Evolutionary conservation across 2,797 vertebrate genomes (phyloP).

Genomic region (Coracias cyanogaster): DNA sequence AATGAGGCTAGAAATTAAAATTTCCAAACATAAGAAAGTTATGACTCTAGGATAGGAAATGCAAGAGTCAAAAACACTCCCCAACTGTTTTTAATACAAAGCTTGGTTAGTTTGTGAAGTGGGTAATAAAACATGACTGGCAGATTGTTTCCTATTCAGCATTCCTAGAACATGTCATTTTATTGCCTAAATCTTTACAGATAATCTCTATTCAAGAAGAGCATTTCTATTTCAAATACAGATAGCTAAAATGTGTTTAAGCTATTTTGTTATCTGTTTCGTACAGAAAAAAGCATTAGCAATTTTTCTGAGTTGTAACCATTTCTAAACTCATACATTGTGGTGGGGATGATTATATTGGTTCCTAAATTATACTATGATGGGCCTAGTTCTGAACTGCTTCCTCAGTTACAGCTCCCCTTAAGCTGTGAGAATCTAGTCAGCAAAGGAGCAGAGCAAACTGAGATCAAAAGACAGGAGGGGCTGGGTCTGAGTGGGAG

Average conservation of each 20-base stretch:
- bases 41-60: not conserved
- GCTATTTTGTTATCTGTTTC: not conserved
- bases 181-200: constrained; percentile 4
- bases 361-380: not conserved
- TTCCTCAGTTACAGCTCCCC: not conserved
- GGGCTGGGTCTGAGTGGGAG: not conserved
- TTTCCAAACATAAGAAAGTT: not conserved
- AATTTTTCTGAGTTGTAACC: not conserved
- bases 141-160: not conserved
- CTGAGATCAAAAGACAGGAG: not conserved
- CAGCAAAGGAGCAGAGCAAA: constrained; percentile 19
- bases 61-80: not conserved
- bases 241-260: not conserved
- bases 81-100: not conserved
- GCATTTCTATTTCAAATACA: not conserved
- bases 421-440: not conserved
- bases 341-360: not conserved
- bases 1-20: not conserved
- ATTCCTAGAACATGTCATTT: not conserved
- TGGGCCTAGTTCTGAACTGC: not conserved
- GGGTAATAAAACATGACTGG: not conserved
- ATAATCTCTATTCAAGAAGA: not conserved
- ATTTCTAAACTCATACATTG: not conserved
- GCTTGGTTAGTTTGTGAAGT: not conserved
- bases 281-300: not conserved